Percentiles rank a stretch among this genome's conserved stretches.
These are phyloP conservation scores for Cisticola juncidis DNA, from an alignment of 2,113 vertebrate genomes.

Conservation along the genomic window DNA sequence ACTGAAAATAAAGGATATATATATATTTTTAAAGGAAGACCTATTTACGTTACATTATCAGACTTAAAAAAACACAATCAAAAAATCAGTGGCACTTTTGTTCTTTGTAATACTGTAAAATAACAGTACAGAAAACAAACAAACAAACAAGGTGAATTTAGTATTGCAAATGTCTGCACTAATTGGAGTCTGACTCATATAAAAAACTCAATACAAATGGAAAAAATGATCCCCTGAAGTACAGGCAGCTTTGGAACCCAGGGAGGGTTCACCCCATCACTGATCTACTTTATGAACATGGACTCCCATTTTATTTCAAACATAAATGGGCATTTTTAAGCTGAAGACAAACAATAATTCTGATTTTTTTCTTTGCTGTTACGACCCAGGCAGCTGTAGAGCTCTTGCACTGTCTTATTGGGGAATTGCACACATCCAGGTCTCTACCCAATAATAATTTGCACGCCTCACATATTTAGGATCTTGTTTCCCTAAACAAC, in stretches of 20 bases:
- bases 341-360: background rate
- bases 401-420: fast-evolving
- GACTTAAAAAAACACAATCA: background rate
- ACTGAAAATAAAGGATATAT: background rate
- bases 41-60: background rate
- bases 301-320: background rate
- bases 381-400: background rate
- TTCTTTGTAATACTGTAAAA: background rate
- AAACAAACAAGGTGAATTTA: background rate
- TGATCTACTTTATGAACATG: background rate
- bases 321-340: background rate
- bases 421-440: fast-evolving
- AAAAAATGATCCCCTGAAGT: background rate
- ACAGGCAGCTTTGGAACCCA: fast-evolving
- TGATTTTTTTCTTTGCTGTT: background rate
- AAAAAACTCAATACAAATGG: background rate
- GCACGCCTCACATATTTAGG: background rate
- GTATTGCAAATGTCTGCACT: background rate
- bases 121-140: background rate
- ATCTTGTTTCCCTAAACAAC: background rate
- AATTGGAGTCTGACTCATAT: background rate
- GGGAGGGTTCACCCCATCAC: background rate
- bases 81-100: background rate
- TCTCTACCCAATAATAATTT: background rate
- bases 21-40: background rate